Conservation (phyloP, 2,888 invertebrate genomes). For the Parasteatoda lunata region DNA sequence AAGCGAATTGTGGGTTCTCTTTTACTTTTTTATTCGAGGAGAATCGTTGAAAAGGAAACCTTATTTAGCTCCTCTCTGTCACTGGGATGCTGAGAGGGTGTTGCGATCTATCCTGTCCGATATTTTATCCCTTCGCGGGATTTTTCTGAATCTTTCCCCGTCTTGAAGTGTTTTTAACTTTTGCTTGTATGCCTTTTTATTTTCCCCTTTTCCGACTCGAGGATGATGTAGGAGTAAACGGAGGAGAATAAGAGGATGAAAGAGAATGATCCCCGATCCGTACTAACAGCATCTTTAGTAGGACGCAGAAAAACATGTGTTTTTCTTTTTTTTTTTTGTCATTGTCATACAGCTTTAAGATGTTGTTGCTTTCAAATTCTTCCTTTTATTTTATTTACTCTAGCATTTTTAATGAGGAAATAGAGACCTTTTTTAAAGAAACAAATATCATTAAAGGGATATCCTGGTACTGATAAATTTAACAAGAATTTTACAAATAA, state of each 20-base stretch:
- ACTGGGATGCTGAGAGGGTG: not conserved
- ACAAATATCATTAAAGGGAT: no score
- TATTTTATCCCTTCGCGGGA: not conserved
- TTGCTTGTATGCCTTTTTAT: not conserved
- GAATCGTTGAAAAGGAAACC: not conserved
- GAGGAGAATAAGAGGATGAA: not conserved
- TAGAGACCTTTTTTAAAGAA: no score
- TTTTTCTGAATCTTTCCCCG: not conserved
- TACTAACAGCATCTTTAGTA: no score
- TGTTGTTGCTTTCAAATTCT: no score
- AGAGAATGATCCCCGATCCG: no score
- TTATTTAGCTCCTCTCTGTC: constrained; percentile 2
- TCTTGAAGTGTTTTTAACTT: not conserved
- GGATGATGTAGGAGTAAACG: not conserved
- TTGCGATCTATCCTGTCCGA: not conserved
- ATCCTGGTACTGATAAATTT: no score
- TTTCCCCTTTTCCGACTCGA: not conserved
- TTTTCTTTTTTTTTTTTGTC: no score
- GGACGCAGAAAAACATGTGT: no score
- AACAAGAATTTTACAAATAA: no score
- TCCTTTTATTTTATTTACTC: no score
- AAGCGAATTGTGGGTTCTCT: not conserved
- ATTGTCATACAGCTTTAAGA: no score
- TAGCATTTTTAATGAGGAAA: no score
- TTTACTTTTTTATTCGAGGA: not conserved